These are phyloP conservation scores for Drosophila hawaiiensis DNA, from an alignment of 2,888 invertebrate species.

Conservation along the genomic window DNA sequence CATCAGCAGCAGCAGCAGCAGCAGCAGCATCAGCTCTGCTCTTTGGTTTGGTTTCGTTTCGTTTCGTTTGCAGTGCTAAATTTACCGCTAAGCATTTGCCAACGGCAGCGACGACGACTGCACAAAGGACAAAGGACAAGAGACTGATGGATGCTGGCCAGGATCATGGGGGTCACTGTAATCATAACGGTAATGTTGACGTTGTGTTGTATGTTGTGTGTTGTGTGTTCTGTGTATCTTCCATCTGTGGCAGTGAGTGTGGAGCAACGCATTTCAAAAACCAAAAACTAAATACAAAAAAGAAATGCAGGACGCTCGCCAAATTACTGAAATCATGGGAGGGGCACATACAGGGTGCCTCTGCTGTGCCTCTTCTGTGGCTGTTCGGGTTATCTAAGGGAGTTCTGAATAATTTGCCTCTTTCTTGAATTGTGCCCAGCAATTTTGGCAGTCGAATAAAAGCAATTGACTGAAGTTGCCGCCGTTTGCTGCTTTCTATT, in stretches of 20 bases:
- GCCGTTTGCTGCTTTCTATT: conserved; percentile 15
- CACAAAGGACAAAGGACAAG: conserved; percentile 67
- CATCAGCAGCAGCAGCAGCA: conserved; percentile 19
- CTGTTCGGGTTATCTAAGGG: conserved; percentile 1
- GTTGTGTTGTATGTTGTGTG: conserved; percentile 17
- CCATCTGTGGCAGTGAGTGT: not conserved
- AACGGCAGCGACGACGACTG: conserved; percentile 57
- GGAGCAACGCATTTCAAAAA: conserved; percentile 33
- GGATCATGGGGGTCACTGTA: conserved; percentile 81
- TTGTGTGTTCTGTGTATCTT: conserved; percentile 21
- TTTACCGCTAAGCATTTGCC: conserved; percentile 74
- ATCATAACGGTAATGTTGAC: conserved; percentile 74
- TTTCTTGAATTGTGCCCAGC: conserved; percentile 1
- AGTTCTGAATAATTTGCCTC: conserved; percentile 19
- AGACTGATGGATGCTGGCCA: conserved; percentile 52
- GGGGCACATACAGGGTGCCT: conserved; percentile 50
- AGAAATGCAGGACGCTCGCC: conserved; percentile 30
- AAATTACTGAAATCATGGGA: conserved; percentile 57
- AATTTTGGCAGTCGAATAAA: conserved; percentile 68
- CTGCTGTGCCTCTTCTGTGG: conserved; percentile 31
- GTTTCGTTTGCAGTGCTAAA: conserved; percentile 56
- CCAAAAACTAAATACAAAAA: conserved; percentile 44
- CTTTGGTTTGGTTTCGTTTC: conserved; percentile 16
- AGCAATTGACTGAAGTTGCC: conserved; percentile 51
- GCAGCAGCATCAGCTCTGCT: conserved; percentile 6